Base-by-base conservation (phyloP, 2,113 vertebrate genomes). In the Leucopternis melanops region DNA sequence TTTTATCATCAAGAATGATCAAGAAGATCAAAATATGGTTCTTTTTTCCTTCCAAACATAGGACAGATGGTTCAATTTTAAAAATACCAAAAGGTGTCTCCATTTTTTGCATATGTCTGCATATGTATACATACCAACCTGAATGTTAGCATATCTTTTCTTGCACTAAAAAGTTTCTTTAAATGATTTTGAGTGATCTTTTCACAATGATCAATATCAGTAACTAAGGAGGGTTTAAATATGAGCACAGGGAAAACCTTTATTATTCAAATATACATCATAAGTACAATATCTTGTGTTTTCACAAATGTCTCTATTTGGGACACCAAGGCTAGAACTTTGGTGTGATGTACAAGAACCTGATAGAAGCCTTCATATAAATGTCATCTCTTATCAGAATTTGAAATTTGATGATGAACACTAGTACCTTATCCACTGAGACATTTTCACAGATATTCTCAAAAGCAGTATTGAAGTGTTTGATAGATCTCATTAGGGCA, bases 401-500 rank as follows among this genome's bases (percentile, higher is more conserved):
- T 55, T 94, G 90, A 92, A 94, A 80, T 78, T 44, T 78, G 44
- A 52, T 92, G 55, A 89, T 92, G 94, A 94, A 75, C 27, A 47
- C 25, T 58, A 52, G 36, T 34, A 79, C n/a, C 6, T 81, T 94
- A 44, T 57, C 25, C 61, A 40, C 49, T 27, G 59, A 70, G 85
- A 65, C 58, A 66, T 93, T 91, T 95, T 89, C 61, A 72, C 29
- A 61, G 80, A 59, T 92, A 91, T 47, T 89, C 89, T 86, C 87
- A 80, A 83, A 96, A 89, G 47, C 72, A 67, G 32, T 45, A n/a
- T 72, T 82, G 84, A 73, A 88, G 44, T 79, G 22, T 67, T 77
- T 86, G 95, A 88, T 88, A 87, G 86, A 87, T 81, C 69, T 96
- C 78, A 72, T 95, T 96, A 97, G 90, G 93, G 66, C 31, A 71